Conservation (phyloP, 2,888 invertebrate species). For the Fabriciana adippe region DNA sequence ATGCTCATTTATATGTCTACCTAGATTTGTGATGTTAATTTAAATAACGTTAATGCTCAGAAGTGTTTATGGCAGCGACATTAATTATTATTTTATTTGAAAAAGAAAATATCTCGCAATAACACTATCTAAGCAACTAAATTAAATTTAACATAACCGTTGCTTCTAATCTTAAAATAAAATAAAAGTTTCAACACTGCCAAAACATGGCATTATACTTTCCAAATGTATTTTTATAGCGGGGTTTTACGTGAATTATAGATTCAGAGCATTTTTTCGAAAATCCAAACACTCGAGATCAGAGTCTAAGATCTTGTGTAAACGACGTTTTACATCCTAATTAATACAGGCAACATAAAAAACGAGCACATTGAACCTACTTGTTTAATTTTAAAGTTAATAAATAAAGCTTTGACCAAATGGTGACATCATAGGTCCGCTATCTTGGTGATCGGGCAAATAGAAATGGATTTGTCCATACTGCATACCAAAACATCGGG, state of each 20-base stretch:
- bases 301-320: constrained; percentile 18
- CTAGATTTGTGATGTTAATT: no score
- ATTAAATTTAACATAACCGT: no score
- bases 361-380: constrained; percentile 12
- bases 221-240: constrained; percentile 6
- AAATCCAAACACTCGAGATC: constrained; percentile 22
- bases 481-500: constrained; percentile 38
- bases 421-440: constrained; percentile 30
- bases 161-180: no score
- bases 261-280: constrained; percentile 19
- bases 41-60: no score
- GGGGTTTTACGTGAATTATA: constrained; percentile 23
- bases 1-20: no score
- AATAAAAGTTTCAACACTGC: not conserved
- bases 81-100: no score
- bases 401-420: constrained; percentile 21
- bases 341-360: constrained; percentile 8
- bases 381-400: constrained; percentile 22
- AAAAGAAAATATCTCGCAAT: no score
- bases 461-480: constrained; percentile 30
- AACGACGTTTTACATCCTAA: constrained; percentile 15
- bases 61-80: no score
- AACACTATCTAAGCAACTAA: no score
- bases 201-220: constrained; percentile 1
- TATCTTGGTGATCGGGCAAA: constrained; percentile 26